A percentile compares a stretch with the other conserved stretches of the same genome.
phyloP scores from a whole-genome alignment of 2,797 vertebrate species.

The Anableps anableps region DNA sequence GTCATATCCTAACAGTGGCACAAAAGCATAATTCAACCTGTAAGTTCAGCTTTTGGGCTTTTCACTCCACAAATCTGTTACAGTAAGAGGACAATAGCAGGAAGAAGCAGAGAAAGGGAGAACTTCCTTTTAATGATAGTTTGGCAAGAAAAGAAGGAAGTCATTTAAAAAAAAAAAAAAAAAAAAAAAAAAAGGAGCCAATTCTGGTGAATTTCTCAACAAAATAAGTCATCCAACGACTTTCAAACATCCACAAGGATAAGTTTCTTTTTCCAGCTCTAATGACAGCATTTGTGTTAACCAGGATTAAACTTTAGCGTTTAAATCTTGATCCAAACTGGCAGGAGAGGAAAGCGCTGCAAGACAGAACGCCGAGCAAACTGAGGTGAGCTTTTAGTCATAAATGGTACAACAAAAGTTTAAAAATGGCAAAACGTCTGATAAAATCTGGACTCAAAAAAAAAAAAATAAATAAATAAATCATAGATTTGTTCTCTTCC shows the following conservation, averaged over 20 bases:
- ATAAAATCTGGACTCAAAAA: not conserved
- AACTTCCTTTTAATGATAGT: slow-evolving; percentile 8
- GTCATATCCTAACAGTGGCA: not conserved
- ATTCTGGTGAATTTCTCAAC: not conserved
- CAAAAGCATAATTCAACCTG: not conserved
- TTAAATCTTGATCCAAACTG: too few relatives aligned
- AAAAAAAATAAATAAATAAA: not conserved
- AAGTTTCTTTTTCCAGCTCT: not conserved
- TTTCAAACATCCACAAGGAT: not conserved
- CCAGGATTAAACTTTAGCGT: not conserved
- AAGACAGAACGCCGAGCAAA: not conserved
- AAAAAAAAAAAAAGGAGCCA: not conserved
- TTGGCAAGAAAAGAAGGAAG: not conserved
- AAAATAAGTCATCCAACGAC: not conserved
- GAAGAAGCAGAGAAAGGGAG: slow-evolving; percentile 25
- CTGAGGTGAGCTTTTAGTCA: not conserved
- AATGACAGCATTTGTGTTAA: not conserved
- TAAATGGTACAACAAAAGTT: not conserved
- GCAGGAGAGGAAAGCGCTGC: not conserved
- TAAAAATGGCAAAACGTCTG: not conserved
- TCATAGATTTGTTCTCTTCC: not conserved
- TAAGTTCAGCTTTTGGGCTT: not conserved
- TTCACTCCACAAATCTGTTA: slow-evolving; percentile 12
- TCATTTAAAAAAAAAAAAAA: not conserved
- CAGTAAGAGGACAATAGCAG: slow-evolving; percentile 40